Evolutionary conservation across 2,888 invertebrate species (phyloP).

Genomic region (Geotrupes spiniger): DNA sequence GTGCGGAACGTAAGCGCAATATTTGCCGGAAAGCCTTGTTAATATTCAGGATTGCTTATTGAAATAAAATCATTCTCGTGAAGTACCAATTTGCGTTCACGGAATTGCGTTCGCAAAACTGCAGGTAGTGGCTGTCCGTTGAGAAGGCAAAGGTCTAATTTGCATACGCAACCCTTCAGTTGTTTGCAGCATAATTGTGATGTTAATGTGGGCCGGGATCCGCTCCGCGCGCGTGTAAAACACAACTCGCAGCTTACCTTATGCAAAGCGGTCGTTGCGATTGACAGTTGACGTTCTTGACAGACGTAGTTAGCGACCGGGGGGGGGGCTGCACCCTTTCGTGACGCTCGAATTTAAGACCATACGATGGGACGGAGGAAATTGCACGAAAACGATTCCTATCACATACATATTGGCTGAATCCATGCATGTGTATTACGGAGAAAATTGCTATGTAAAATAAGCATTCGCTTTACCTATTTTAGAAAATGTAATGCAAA

Average conservation of each 20-base stretch:
- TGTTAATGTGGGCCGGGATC: constrained; percentile 40
- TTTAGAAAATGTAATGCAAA: too few species aligned
- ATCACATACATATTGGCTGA: too few species aligned
- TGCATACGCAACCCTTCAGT: constrained; percentile 38
- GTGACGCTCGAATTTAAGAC: constrained; percentile 8
- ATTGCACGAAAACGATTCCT: background rate
- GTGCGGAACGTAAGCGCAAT: too few species aligned
- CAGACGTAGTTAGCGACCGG: constrained; percentile 30
- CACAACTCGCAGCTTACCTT: constrained; percentile 34
- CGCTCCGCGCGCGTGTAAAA: constrained; percentile 27
- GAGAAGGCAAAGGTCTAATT: constrained; percentile 30
- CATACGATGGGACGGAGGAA: background rate
- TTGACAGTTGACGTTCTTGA: constrained; percentile 36
- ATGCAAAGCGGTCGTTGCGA: constrained; percentile 35
- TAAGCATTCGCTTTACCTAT: too few species aligned
- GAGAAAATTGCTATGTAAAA: too few species aligned
- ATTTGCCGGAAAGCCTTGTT: background rate
- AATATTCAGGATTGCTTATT: background rate
- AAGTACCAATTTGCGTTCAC: constrained; percentile 31
- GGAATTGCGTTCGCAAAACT: constrained; percentile 11
- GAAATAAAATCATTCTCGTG: constrained; percentile 10
- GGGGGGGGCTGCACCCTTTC: constrained; percentile 24
- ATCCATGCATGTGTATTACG: too few species aligned
- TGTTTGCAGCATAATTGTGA: constrained; percentile 45
- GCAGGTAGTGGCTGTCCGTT: constrained; percentile 18